A percentile compares a stretch with the other conserved stretches of the same genome.
phyloP scores from a whole-genome alignment of 64 coral and sea anemone species.

The Porites australiensis region DNA sequence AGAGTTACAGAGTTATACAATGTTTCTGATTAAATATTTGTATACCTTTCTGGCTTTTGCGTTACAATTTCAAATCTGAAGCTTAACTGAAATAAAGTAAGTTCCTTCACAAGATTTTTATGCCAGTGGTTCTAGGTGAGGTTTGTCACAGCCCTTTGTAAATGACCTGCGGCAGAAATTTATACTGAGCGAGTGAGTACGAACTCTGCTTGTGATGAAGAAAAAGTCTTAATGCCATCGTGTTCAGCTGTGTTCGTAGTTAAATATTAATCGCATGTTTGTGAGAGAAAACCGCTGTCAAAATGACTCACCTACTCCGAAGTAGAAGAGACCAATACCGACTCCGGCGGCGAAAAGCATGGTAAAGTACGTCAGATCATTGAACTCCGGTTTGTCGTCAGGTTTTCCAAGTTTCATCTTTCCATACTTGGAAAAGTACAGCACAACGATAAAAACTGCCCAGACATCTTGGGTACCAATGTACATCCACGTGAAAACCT shows the following conservation, averaged over 20 bases:
- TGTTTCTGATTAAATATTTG: too few species aligned
- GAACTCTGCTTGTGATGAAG: too few species aligned
- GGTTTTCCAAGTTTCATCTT: slow-evolving; percentile 70
- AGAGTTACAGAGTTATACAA: too few species aligned
- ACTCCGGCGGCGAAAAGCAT: slow-evolving; percentile 63
- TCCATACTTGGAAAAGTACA: slow-evolving; percentile 79
- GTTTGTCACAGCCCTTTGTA: too few species aligned
- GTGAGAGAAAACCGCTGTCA: not conserved
- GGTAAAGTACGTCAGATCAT: slow-evolving; percentile 48
- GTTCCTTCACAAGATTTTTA: too few species aligned
- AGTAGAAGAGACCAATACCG: slow-evolving; percentile 64
- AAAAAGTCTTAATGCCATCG: not conserved
- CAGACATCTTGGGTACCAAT: slow-evolving; percentile 73
- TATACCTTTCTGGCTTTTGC: too few species aligned
- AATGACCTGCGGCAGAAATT: too few species aligned
- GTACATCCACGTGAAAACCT: slow-evolving; percentile 68
- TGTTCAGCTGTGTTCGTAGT: not conserved
- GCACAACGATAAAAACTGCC: slow-evolving; percentile 53
- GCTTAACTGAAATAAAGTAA: too few species aligned
- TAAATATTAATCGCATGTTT: not conserved
- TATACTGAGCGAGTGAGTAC: too few species aligned
- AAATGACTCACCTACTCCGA: slow-evolving; percentile 45
- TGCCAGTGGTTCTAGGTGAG: too few species aligned
- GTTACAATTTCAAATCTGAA: too few species aligned
- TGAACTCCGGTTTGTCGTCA: slow-evolving; percentile 54